Percentiles rank a stretch among this genome's conserved stretches.
Evolutionary conservation across 2,797 vertebrate species (phyloP).

Genomic region (Lycodopsis pacificus): DNA sequence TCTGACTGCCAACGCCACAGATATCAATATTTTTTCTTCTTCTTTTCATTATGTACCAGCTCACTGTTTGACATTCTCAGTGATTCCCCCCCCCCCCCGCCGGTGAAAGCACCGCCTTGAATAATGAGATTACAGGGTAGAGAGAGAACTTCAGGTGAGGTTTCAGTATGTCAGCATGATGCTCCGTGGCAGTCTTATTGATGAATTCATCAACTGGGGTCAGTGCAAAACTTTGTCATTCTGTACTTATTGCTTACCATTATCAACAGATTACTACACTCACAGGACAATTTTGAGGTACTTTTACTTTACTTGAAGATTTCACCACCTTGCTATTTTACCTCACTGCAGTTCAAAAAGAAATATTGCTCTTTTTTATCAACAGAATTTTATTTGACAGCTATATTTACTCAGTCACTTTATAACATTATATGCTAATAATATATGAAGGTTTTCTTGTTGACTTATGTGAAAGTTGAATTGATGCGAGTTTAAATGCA

Average conservation of each 20-base stretch:
- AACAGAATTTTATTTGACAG: too few relatives aligned
- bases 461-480: too few relatives aligned
- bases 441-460: too few relatives aligned
- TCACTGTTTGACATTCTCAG: conserved; percentile 49
- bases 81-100: conserved; percentile 40
- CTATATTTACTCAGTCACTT: too few relatives aligned
- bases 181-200: conserved; percentile 23
- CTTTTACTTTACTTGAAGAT: too few relatives aligned
- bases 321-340: too few relatives aligned
- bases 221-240: conserved; percentile 10
- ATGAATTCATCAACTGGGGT: conserved; percentile 24
- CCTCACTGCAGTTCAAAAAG: too few relatives aligned
- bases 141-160: conserved; percentile 28
- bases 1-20: conserved; percentile 42
- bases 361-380: too few relatives aligned
- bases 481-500: too few relatives aligned
- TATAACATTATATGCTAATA: too few relatives aligned
- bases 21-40: conserved; percentile 45
- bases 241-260: not conserved
- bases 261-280: not conserved
- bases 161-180: conserved; percentile 12
- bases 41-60: conserved; percentile 50
- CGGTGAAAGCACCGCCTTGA: conserved; percentile 36
- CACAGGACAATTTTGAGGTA: not conserved
- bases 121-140: conserved; percentile 45